Percentiles rank a stretch among this genome's conserved stretches.
These are phyloP conservation scores for Myxocyprinus asiaticus DNA, from an alignment of 2,113 vertebrate genomes.

Conservation along the genomic window DNA sequence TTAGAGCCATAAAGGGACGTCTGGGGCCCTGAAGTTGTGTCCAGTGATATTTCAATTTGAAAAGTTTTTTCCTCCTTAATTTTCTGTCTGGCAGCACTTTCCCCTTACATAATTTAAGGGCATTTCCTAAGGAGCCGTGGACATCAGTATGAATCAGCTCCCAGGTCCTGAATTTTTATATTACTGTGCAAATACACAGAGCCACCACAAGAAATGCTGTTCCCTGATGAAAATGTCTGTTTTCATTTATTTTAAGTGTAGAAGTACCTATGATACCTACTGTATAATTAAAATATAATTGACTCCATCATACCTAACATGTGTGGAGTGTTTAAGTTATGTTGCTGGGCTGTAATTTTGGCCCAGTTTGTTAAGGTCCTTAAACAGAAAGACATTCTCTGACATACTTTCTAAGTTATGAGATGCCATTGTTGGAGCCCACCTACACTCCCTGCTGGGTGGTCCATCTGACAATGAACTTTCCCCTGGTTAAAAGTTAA, in stretches of 20 bases:
- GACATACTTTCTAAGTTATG: slow-evolving; percentile 38
- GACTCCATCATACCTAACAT: not conserved
- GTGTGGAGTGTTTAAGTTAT: not conserved
- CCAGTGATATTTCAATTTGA: slow-evolving; percentile 76
- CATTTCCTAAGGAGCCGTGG: slow-evolving; percentile 61
- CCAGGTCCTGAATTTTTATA: slow-evolving; percentile 47
- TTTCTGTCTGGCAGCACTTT: slow-evolving; percentile 72
- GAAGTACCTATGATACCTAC: not conserved
- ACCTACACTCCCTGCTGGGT: slow-evolving; percentile 59
- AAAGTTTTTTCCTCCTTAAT: slow-evolving; percentile 78
- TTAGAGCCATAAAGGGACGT: slow-evolving; percentile 71
- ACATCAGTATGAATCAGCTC: slow-evolving; percentile 66
- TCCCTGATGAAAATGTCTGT: slow-evolving; percentile 15
- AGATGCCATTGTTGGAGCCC: slow-evolving; percentile 48
- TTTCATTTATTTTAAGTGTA: not conserved
- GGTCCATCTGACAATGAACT: slow-evolving; percentile 54
- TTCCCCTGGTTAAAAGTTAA: slow-evolving; percentile 54
- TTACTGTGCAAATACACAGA: slow-evolving; percentile 48
- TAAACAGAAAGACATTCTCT: not conserved
- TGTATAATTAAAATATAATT: not conserved
- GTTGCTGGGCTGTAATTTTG: not conserved
- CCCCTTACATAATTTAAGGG: slow-evolving; percentile 70
- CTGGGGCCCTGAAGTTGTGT: slow-evolving; percentile 66
- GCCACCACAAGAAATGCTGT: slow-evolving; percentile 11
- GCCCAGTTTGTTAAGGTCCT: not conserved